Conservation (phyloP, 2,888 invertebrate species). For the Allygus modestus region DNA sequence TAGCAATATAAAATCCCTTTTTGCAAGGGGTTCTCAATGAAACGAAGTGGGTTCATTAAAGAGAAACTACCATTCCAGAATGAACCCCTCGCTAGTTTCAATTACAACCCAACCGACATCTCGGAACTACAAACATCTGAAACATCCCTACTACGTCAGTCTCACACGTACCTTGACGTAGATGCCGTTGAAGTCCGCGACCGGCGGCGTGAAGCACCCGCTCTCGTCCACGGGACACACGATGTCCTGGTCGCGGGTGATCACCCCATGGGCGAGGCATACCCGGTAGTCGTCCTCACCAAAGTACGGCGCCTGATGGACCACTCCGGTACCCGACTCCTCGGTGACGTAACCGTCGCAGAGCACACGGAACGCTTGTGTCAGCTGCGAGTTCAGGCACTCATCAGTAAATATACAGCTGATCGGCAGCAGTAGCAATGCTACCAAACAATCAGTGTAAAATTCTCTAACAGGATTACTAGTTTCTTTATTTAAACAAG, state of each 20-base stretch:
- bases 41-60: no score
- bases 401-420: no score
- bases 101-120: no score
- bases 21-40: no score
- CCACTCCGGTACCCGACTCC: constrained; percentile 98
- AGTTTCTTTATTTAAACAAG: no score
- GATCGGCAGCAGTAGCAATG: no score
- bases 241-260: constrained; percentile 91
- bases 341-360: constrained; percentile 96
- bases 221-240: constrained; percentile 97
- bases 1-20: no score
- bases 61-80: no score
- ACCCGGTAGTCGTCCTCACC: constrained; percentile 98
- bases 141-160: neutral
- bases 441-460: no score
- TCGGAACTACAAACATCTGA: no score
- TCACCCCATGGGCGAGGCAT: constrained; percentile 81
- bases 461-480: no score
- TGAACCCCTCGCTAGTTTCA: no score
- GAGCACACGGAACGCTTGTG: constrained; percentile 89
- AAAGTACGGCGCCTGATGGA: constrained; percentile 99
- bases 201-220: constrained; percentile 90
- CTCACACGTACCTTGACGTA: constrained; percentile 87
- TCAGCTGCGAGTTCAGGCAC: constrained; percentile 54
- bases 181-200: constrained; percentile 91